Base-by-base conservation (phyloP, 1,140 invertebrate species). In the Drosophila repletoides region DNA sequence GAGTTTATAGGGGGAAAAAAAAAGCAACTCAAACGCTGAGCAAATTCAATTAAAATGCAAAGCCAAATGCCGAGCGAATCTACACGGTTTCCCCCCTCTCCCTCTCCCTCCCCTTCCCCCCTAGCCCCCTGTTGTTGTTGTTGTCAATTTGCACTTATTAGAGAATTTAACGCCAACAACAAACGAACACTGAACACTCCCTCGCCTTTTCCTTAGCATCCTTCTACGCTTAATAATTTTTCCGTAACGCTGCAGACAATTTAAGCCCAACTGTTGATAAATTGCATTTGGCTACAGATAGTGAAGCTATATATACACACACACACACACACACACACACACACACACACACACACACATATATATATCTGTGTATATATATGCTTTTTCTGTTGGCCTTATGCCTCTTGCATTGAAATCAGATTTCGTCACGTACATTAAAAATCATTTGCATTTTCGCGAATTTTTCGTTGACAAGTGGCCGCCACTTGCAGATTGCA, bases 241-340 rank as follows among this genome's bases (percentile, higher is more conserved):
- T 84, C 80, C 79, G 70, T 79, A 64, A 79, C 65, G 80, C 79
- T 86, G 79, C 80, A 79, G 80, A 84, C 79, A 84, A 84, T 84
- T 84, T 84, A 79, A 84, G 74, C 80, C 28, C 79, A 83, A 83
- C 79, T 84, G 79, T 79, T 84, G 79, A 84, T 72, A 84, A 84
- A 84, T 84, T 86, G 75, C 80, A 84, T 72, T 84, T 84, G 80
- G 77, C 77, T 79, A 55, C 74, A 86, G 72, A 60, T 83, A 69
- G 33, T 49, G 12, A 12, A 33, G 29, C 38, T 48, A 59, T 45
- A 52, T 66, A 56, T 64, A 38, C 21, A 36, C 22, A 26, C 6
- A 10, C 1, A 17, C 24, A 3, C 5, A 26, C 19, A n/a, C 19
- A 17, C 9, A 26, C 29, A 6, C 15, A 28, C 22, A 14, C 41